A percentile compares a stretch with the other conserved stretches of the same genome.
These are phyloP conservation scores for Simalia tracyae DNA, from an alignment of 2,797 vertebrate species.

Conservation along the genomic window DNA sequence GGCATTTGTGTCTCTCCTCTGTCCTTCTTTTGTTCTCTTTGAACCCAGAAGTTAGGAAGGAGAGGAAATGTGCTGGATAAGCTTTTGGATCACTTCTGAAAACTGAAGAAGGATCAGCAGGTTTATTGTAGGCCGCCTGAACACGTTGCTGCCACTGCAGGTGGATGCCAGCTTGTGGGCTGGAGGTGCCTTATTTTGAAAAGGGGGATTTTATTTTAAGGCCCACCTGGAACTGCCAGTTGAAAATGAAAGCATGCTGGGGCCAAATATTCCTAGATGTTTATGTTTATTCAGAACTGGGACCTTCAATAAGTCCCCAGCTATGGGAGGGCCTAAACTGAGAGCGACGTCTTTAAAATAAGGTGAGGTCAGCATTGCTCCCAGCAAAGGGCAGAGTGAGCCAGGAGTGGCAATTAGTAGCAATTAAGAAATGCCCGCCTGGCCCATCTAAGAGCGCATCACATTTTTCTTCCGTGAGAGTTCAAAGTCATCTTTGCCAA, in stretches of 20 bases:
- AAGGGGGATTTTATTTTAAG: not conserved
- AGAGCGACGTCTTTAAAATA: not conserved
- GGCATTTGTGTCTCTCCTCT: not conserved
- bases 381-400: not conserved
- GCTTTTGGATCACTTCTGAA: not conserved
- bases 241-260: not conserved
- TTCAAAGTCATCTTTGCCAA: conserved; percentile 7
- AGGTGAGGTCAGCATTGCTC: not conserved
- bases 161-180: not conserved
- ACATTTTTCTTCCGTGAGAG: conserved; percentile 33
- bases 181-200: not conserved
- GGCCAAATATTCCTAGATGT: not conserved
- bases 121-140: not conserved
- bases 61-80: not conserved
- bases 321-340: not conserved
- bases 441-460: conserved; percentile 1
- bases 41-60: not conserved
- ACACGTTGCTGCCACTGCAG: too few relatives aligned
- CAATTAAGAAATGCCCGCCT: conserved; percentile 29
- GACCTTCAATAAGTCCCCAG: not conserved
- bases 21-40: not conserved
- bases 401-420: conserved; percentile 31
- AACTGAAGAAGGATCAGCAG: not conserved
- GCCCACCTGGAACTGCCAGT: not conserved
- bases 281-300: not conserved